phyloP scores from a whole-genome alignment of 2,888 invertebrate species.

The Tholera decimalis region DNA sequence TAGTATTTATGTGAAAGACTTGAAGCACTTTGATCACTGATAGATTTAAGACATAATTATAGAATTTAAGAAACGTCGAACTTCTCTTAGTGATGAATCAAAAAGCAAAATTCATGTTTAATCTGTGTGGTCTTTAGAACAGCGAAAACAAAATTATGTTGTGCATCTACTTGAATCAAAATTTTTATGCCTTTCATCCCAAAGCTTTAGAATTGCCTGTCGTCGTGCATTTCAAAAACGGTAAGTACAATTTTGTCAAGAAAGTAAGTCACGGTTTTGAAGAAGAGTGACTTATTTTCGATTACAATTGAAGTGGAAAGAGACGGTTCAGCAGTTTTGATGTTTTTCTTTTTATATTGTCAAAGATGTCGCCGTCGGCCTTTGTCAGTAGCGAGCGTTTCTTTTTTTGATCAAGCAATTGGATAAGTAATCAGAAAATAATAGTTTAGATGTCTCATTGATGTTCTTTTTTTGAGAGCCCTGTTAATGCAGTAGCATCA shows the following conservation, averaged over 20 bases:
- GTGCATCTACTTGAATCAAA: not conserved
- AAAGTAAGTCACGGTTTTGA: slow-evolving; percentile 82
- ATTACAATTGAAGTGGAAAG: slow-evolving; percentile 81
- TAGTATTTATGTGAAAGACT: no score
- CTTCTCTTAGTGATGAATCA: slow-evolving; percentile 14
- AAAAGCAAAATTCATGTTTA: slow-evolving; percentile 74
- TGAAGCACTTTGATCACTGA: not conserved
- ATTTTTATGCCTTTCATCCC: slow-evolving; percentile 10
- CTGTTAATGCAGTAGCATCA: slow-evolving; percentile 32
- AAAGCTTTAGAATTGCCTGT: slow-evolving; percentile 17
- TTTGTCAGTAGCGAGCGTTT: slow-evolving; percentile 48
- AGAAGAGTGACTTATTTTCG: slow-evolving; percentile 67
- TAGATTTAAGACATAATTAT: not conserved
- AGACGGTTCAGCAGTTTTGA: slow-evolving; percentile 76
- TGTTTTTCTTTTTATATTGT: slow-evolving; percentile 47
- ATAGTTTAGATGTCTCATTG: slow-evolving; percentile 59
- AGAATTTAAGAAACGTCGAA: slow-evolving; percentile 6
- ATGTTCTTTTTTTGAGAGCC: slow-evolving; percentile 44
- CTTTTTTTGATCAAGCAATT: slow-evolving; percentile 53
- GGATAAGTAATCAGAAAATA: slow-evolving; percentile 62
- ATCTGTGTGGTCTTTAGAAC: slow-evolving; percentile 56
- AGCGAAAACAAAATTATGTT: slow-evolving; percentile 26
- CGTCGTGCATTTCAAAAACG: slow-evolving; percentile 35
- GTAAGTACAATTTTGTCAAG: slow-evolving; percentile 60
- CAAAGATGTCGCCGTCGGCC: slow-evolving; percentile 43